phyloP scores from a whole-genome alignment of 2,113 vertebrate genomes.

The Heptranchias perlo region DNA sequence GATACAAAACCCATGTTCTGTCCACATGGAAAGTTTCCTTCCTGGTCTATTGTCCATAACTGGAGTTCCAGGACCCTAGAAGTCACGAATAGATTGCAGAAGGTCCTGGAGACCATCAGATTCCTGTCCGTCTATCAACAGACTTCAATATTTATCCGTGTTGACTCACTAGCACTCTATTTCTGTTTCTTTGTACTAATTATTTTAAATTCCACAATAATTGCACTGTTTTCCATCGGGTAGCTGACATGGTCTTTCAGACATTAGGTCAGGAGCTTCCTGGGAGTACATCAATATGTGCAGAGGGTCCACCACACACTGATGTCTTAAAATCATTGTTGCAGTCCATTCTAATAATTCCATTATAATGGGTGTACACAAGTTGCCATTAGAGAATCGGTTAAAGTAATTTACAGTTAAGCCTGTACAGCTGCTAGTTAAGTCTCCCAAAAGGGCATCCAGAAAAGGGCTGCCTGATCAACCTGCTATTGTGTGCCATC shows the following conservation, averaged over 20 bases:
- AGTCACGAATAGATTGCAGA: not conserved
- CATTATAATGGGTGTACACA: not conserved
- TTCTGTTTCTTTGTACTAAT: not conserved
- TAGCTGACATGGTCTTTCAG: not conserved
- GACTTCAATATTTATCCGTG: not conserved
- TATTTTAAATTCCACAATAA: not conserved
- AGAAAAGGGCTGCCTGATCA: not conserved
- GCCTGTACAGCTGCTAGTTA: not conserved
- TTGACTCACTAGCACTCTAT: not conserved
- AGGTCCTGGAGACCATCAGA: not conserved
- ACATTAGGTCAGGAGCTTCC: not conserved
- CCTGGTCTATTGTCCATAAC: not conserved
- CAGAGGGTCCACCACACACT: not conserved
- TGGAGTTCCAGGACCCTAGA: not conserved
- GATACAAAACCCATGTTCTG: too few species aligned
- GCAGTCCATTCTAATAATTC: conserved; percentile 5
- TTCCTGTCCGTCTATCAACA: not conserved
- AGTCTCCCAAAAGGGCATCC: not conserved
- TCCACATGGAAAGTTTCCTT: too few species aligned
- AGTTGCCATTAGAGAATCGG: not conserved
- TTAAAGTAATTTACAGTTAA: not conserved
- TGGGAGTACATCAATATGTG: not conserved
- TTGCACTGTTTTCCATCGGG: not conserved
- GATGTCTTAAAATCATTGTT: not conserved
- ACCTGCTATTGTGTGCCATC: not conserved